Evolutionary conservation across 2,888 invertebrate genomes (phyloP).

Genomic region (Drosophila anceps): DNA sequence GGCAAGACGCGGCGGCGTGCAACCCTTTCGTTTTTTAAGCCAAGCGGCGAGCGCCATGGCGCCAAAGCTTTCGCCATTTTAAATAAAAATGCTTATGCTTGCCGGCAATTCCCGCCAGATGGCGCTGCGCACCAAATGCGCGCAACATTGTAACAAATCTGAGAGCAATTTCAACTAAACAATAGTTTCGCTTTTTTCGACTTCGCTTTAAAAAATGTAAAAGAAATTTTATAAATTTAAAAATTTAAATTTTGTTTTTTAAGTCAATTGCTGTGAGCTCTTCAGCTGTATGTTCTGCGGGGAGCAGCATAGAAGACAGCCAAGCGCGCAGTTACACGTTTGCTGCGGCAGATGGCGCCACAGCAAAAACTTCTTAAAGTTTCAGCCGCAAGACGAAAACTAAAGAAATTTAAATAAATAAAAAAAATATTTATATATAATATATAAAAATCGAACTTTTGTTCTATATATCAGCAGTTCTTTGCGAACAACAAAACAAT

Average conservation of each 20-base stretch:
- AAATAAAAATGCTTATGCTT: constrained; percentile 73
- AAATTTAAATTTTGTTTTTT: no score
- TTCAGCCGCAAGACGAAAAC: background rate
- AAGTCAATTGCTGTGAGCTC: accelerated
- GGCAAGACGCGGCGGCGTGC: constrained; percentile 41
- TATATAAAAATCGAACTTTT: no score
- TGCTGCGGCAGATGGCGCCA: constrained; percentile 55
- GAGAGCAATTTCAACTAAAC: background rate
- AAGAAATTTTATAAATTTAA: background rate
- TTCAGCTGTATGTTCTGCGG: background rate
- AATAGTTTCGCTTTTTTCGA: background rate
- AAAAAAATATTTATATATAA: background rate
- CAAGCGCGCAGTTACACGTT: constrained; percentile 12
- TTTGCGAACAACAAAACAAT: no score
- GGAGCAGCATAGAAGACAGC: constrained; percentile 16
- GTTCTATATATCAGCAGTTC: no score
- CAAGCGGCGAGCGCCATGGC: constrained; percentile 66
- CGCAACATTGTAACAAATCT: background rate
- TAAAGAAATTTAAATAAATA: constrained; percentile 3
- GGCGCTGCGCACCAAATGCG: constrained; percentile 39
- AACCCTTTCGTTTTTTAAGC: constrained; percentile 78
- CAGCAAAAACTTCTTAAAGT: constrained; percentile 15
- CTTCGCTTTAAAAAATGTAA: background rate
- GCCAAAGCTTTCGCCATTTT: constrained; percentile 80
- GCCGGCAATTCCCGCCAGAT: constrained; percentile 53